phyloP scores from a whole-genome alignment of 2,888 invertebrate genomes.

The Lithophane leautieri region DNA sequence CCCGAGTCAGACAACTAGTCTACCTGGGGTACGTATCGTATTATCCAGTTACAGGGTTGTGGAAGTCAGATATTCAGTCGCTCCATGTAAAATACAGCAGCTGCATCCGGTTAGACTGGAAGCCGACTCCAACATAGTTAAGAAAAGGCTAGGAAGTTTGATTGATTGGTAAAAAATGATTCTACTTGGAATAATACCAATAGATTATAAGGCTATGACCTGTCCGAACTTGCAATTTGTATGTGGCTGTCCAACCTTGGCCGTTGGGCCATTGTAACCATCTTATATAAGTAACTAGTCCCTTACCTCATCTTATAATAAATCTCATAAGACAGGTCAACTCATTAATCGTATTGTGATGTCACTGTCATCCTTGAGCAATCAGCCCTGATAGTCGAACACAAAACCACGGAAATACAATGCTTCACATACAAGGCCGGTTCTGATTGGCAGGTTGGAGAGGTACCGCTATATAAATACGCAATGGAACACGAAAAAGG shows the following conservation, averaged over 20 bases:
- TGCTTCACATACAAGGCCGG: slow-evolving; percentile 44
- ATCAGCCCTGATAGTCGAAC: slow-evolving; percentile 53
- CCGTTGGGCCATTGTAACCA: neutral
- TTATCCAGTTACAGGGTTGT: no score
- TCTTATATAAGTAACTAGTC: neutral
- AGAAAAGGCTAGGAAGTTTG: no score
- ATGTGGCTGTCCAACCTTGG: slow-evolving; percentile 15
- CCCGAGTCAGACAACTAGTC: no score
- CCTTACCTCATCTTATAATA: slow-evolving; percentile 39
- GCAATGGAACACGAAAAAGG: slow-evolving; percentile 70
- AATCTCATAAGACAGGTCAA: slow-evolving; percentile 61
- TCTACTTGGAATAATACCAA: neutral
- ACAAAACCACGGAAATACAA: slow-evolving; percentile 70
- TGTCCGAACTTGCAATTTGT: neutral
- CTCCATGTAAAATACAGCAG: no score
- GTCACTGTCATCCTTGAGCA: slow-evolving; percentile 70
- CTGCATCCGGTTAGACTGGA: no score
- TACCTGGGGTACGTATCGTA: no score
- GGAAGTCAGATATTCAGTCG: no score
- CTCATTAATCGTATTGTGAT: slow-evolving; percentile 73
- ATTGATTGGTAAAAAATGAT: neutral
- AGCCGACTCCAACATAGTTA: no score
- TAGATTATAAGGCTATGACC: neutral
- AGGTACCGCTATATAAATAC: slow-evolving; percentile 20
- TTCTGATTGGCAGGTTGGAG: slow-evolving; percentile 28